Conservation (phyloP, 1,140 invertebrate species). For the Drosophila paulistorum region DNA sequence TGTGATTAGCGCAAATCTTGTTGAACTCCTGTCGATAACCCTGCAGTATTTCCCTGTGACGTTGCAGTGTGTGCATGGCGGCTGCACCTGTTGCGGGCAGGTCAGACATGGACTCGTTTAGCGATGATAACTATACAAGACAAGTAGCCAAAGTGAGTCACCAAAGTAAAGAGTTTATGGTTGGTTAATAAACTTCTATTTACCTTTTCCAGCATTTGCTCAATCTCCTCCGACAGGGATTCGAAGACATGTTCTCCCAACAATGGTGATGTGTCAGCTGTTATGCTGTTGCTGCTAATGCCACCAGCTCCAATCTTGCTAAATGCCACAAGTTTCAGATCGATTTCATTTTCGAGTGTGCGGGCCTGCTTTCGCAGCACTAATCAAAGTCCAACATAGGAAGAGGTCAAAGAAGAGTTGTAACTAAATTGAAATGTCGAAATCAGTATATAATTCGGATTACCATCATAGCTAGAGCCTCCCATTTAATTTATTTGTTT, state of each 20-base stretch:
- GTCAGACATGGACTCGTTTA: conserved; percentile 96
- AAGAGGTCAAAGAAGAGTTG: not conserved
- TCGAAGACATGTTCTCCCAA: conserved; percentile 96
- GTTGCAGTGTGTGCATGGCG: conserved; percentile 95
- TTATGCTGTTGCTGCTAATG: conserved; percentile 70
- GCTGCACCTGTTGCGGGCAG: conserved; percentile 90
- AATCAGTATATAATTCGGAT: not conserved
- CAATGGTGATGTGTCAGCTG: conserved; percentile 90
- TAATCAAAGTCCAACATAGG: conserved; percentile 73
- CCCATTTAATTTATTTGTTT: conserved; percentile 52
- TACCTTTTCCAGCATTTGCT: conserved; percentile 91
- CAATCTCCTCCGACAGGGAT: conserved; percentile 95
- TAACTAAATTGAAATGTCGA: not conserved
- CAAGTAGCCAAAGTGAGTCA: not conserved
- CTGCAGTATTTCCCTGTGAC: conserved; percentile 96
- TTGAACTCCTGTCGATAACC: conserved; percentile 97
- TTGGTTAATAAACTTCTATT: not conserved
- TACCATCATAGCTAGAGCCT: conserved; percentile 77
- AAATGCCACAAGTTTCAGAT: conserved; percentile 96
- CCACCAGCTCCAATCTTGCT: conserved; percentile 94
- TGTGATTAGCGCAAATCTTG: conserved; percentile 95
- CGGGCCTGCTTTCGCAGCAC: conserved; percentile 96
- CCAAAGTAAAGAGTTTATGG: not conserved
- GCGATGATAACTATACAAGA: conserved; percentile 87
- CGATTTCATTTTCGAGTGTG: conserved; percentile 97